A percentile compares a stretch with the other conserved stretches of the same genome.
phyloP scores from a whole-genome alignment of 1,140 invertebrate species.

The Protaetia brevitarsis region DNA sequence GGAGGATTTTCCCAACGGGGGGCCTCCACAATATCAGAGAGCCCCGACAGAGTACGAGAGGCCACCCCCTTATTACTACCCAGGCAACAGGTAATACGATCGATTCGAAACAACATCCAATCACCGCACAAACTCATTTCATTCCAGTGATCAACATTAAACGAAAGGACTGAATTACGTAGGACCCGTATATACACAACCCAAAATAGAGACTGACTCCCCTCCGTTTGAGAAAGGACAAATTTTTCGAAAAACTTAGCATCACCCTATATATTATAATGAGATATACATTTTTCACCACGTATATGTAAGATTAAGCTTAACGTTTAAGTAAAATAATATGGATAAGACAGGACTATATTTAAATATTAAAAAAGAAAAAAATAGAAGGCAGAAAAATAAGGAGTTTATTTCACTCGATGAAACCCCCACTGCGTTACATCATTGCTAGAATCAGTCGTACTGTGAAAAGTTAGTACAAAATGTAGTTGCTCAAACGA shows the following conservation, averaged over 20 bases:
- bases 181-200: neutral
- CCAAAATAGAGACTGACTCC: neutral
- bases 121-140: neutral
- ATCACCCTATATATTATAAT: too few relatives aligned
- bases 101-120: too few relatives aligned
- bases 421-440: too few relatives aligned
- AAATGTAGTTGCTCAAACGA: slow-evolving; percentile 11
- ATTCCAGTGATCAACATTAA: slow-evolving; percentile 2
- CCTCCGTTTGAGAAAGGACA: too few relatives aligned
- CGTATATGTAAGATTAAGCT: too few relatives aligned
- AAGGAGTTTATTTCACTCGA: too few relatives aligned
- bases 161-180: neutral
- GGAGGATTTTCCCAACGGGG: slow-evolving; percentile 68
- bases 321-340: too few relatives aligned
- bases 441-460: neutral
- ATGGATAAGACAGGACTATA: too few relatives aligned
- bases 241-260: too few relatives aligned
- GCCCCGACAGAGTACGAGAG: slow-evolving; percentile 82
- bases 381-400: too few relatives aligned
- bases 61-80: slow-evolving; percentile 87
- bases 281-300: too few relatives aligned
- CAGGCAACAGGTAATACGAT: slow-evolving; percentile 71
- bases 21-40: slow-evolving; percentile 75
- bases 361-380: too few relatives aligned
- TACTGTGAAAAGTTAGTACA: neutral